Evolutionary conservation across 2,888 invertebrate species (phyloP), one percentile per base, ranked within the genome.

Genomic region (Deilephila porcellus): DNA sequence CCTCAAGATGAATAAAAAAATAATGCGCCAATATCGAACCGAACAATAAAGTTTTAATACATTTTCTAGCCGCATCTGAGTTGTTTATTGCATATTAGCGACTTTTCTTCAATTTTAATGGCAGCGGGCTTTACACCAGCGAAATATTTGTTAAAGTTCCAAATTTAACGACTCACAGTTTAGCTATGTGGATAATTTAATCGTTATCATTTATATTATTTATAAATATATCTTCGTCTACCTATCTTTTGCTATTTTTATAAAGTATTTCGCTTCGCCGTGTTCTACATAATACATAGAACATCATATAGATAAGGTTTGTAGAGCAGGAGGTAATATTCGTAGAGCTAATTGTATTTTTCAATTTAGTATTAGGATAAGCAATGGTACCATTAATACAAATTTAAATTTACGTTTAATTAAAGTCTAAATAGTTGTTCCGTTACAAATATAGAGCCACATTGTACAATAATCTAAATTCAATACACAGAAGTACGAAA

Each of bases 111-210:
- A 29, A 60, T 60, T 60, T 60, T 29, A 60, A 32, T 29, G 17
- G 60, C 29, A 60, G 60, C 60, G 25, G 25, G 2, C 60, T 29
- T 29, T 25, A n/a, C 56, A 56, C 56, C 56, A 56, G 56, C 19
- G 56, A 56, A 56, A 56, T 56, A 56, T 56, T 56, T 56, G 56
- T 56, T 56, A 56, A 56, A 56, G 19, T n/a, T 56, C 56, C 56
- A 56, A 56, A 56, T 56, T 56, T 56, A 56, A 56, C 56, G 56
- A 56, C 56, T 56, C 56, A 56, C 56, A 19, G n/a, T 56, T 56
- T 60, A 60, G 29, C 29, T 60, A 60, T 29, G 60, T 29, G 60
- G 60, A 17, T 25, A 60, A 29, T 60, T 56, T 60, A 60, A 32
- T 29, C 60, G 60, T 60, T 29, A 32, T 60, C 60, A 25, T 25